Conservation (phyloP, 1,140 invertebrate species). For the Drosophila willistoni region DNA sequence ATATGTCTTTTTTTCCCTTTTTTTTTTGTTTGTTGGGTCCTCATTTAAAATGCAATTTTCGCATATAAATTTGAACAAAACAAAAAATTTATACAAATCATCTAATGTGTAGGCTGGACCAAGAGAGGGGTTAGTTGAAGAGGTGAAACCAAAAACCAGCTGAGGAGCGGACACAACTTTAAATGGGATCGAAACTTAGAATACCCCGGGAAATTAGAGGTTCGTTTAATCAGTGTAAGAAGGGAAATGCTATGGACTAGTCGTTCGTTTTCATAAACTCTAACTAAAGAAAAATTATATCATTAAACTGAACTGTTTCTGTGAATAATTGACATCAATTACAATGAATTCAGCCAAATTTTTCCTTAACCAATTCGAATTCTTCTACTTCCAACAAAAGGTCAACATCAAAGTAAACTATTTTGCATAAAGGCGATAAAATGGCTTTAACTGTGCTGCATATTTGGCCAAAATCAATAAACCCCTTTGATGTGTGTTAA, state of each 20-base stretch:
- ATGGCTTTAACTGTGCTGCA: neutral
- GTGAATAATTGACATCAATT: too few relatives aligned
- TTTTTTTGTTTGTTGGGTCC: slow-evolving; percentile 7
- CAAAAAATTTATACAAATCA: slow-evolving; percentile 68
- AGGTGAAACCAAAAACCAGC: neutral
- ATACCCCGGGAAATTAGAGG: neutral
- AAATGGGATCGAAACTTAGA: neutral
- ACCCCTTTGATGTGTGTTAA: slow-evolving; percentile 16
- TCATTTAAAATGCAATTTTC: slow-evolving; percentile 75
- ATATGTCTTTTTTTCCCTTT: slow-evolving; percentile 16
- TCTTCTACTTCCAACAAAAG: too few relatives aligned
- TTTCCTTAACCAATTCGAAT: too few relatives aligned
- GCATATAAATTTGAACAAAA: slow-evolving; percentile 73
- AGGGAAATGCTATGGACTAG: too few relatives aligned
- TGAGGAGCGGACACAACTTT: neutral
- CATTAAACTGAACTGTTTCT: too few relatives aligned
- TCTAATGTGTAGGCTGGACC: slow-evolving; percentile 63
- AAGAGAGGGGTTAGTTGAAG: neutral
- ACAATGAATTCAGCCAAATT: too few relatives aligned
- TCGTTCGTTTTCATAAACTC: too few relatives aligned
- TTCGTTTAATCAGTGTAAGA: neutral
- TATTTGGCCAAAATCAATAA: neutral
- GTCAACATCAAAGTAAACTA: too few relatives aligned
- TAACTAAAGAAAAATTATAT: too few relatives aligned
- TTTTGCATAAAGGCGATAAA: too few relatives aligned